Base-by-base conservation (phyloP, 2,888 invertebrate genomes). In the Drosophila meridiana region DNA sequence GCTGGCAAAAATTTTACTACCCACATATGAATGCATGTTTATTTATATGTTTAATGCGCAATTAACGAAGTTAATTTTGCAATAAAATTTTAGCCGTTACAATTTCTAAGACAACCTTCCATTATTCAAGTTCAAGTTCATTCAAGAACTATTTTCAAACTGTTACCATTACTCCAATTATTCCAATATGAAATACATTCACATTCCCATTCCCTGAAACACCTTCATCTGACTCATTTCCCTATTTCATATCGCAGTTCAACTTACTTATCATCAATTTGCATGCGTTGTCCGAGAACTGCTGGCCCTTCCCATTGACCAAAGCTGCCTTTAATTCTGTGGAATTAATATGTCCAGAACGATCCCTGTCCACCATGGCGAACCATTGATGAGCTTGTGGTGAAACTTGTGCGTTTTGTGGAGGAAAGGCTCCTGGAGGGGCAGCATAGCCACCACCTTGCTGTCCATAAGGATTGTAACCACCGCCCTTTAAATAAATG, bases 351-450 rank as follows among this genome's bases (percentile, higher is more conserved):
- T 95, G 95, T 3, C 98, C 98, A 26, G 97, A 97, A 36, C 95
- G 94, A 91, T 98, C 98, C 80, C 95, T 94, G 90, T 98, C 98
- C 0, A 98, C 98, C 20, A 97, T 95, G 34, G 93, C 93, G 91
- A 98, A 98, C 97, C 98, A 98, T 89, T 96, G 96, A 80, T 96
- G 95, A 1, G 97, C 95, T 92, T 97, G 96, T 0, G 97, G 97
- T 60, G 94, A 95, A 0, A 95, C 93, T 38, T 94, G 94, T 1
- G 94, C 94, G n/a, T 94, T 92, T 55, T 94, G 94, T 20, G 91
- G 92, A 45, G 92, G 90, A 80, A 90, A 92, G 57, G 93, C 88
- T 60, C 93, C 87, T 56, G 93, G 88, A 58, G 93, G 92, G 0
- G 93, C 83, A 8, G 91, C 72, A 73, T 92, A 93, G 36, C 92